Base-by-base conservation (phyloP, 2,888 invertebrate species). In the Papilio demoleus region DNA sequence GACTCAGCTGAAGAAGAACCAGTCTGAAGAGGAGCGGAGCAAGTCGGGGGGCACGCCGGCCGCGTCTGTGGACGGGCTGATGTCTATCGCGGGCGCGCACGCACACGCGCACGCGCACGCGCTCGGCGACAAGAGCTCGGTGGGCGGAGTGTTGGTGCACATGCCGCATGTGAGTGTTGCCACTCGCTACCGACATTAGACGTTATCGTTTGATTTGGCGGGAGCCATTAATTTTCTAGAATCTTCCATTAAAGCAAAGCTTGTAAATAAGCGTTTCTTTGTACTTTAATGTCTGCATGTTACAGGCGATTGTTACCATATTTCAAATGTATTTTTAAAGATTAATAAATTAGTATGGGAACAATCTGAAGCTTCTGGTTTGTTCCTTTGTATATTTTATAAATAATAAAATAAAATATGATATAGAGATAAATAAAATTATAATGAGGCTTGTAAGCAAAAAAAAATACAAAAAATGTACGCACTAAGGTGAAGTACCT, bases 141-240 rank as follows among this genome's bases (percentile, higher is more conserved):
- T 97, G 69, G 97, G 97, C 74, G 97, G 97, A 67, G 97, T 97
- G 73, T 94, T 98, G 80, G 97, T 97, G 76, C 97, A 97, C 85
- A 97, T 97, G 97, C 97, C 97, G 75, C 97, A 97, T 94, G 97
- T 97, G 93, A 93, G 96, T 95, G 82, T 77, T 4, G 12, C 27
- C 17, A n/a, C 3, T 17, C 0, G n/a, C 8, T 31, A 31, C n/a
- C 17, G 9, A 8, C 6, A 42, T n/a, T 42, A 42, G 6, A 6
- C 45, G 27, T 42, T 27, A 27, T 61, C 65, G 68, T 68, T 47
- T 65, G 68, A 68, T 68, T 68, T 68, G 50, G 64, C 68, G 64
- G 68, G 65, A 68, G 53, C 31, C 56, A 4, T 2, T 56, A 34
- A 50, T 3, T 24, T 40, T 53, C n/a, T 63, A 40, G 22, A 40